Evolutionary conservation across 2,797 vertebrate species (phyloP), one percentile per base, ranked within the genome.

Genomic region (Myotis myotis): DNA sequence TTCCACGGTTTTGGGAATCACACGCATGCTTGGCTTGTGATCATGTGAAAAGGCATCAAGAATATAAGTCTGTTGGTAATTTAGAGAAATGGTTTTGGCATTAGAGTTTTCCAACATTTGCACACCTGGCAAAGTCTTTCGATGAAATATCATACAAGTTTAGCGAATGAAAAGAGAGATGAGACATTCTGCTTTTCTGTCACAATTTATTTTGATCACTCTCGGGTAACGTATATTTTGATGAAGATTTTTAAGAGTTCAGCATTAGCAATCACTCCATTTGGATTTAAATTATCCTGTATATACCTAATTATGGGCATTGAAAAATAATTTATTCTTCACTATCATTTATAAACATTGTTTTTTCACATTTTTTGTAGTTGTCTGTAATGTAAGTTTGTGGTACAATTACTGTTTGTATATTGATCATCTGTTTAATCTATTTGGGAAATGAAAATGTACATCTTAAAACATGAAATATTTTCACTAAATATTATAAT

Each of bases 61-160:
- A 99, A 97, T 99, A 99, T 98, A 99, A 99, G 96, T 98, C 99
- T 12, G 98, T 99, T 96, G 99, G 99, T 98, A 99, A 99, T 98
- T 99, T 99, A 97, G 99, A 99, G 97, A 99, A 99, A 98, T 99
- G 99, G 99, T 99, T 99, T 98, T 99, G 99, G 99, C 99, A 99
- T 96, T 99, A 98, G 98, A 95, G 19, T 87, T 96, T 95, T 82
- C 41, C 55, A 84, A 94, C 87, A 91, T 38, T 78, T 36, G 36
- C 66, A 96, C 89, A 98, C 89, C 97, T 97, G 97, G 76, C 91
- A 92, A 92, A 98, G 96, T 96, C 97, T 96, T 93, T 82, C 95
- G 93, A 96, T 96, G 96, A 94, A 80, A 97, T 95, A 83, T 79
- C 87, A 93, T 91, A 87, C 88, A 98, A 95, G 89, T 88, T 97